Evolutionary conservation across 1,140 invertebrate species (phyloP).

Genomic region (Drosophila tsacasi): DNA sequence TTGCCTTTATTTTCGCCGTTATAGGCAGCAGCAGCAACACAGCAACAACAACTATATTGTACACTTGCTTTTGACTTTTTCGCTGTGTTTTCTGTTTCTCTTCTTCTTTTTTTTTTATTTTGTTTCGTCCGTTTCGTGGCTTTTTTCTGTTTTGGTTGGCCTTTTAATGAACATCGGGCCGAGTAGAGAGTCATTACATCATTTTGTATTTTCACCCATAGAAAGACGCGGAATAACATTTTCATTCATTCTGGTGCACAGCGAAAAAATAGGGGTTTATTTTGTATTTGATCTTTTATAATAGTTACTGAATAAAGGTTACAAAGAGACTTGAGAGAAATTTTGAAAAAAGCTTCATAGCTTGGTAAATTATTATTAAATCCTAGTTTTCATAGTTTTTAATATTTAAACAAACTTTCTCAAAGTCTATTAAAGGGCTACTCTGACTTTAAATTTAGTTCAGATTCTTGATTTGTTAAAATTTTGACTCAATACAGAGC

Average conservation of each 20-base stretch:
- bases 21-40: conserved; percentile 27
- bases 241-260: conserved; percentile 54
- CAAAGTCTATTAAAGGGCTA: too few relatives aligned
- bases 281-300: too few relatives aligned
- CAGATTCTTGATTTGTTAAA: background rate
- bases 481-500: background rate
- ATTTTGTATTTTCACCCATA: conserved; percentile 77
- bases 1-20: conserved; percentile 69
- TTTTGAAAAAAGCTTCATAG: too few relatives aligned
- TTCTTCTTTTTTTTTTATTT: conserved; percentile 35
- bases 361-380: too few relatives aligned
- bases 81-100: conserved; percentile 36
- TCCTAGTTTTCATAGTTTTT: too few relatives aligned
- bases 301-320: too few relatives aligned
- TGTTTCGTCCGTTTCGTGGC: conserved; percentile 14
- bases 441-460: background rate
- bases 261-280: background rate
- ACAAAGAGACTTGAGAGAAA: background rate
- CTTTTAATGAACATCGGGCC: conserved; percentile 61
- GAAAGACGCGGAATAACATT: conserved; percentile 63
- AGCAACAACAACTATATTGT: conserved; percentile 20
- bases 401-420: too few relatives aligned
- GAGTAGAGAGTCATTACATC: conserved; percentile 65
- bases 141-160: conserved; percentile 28
- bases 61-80: conserved; percentile 39